Percentiles rank a stretch among this genome's conserved stretches.
Evolutionary conservation across 2,888 invertebrate species (phyloP).

Genomic region (Odontocerum albicorne): DNA sequence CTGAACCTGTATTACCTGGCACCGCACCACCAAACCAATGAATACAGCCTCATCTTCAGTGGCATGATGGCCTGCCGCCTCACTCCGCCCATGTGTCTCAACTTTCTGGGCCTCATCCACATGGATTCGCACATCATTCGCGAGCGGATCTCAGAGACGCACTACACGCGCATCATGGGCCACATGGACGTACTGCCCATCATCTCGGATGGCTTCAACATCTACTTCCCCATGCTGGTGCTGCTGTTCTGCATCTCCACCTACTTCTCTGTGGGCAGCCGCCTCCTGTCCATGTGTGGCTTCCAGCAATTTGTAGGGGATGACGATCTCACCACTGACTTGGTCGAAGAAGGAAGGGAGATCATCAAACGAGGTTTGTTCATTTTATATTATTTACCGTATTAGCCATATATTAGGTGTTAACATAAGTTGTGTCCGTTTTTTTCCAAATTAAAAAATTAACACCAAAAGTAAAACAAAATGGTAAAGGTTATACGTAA

Average conservation of each 20-base stretch:
- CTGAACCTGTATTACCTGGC: constrained; percentile 97
- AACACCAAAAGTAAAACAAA: too few relatives aligned
- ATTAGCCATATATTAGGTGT: too few relatives aligned
- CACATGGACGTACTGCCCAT: constrained; percentile 98
- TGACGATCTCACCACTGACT: constrained; percentile 90
- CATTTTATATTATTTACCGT: neutral
- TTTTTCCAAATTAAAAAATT: too few relatives aligned
- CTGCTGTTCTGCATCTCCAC: constrained; percentile 88
- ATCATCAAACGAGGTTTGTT: constrained; percentile 80
- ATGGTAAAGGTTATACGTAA: too few relatives aligned
- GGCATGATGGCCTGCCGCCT: constrained; percentile 97
- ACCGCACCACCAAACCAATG: constrained; percentile 97
- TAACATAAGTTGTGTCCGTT: too few relatives aligned
- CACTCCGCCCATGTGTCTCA: constrained; percentile 97
- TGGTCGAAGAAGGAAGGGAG: constrained; percentile 92
- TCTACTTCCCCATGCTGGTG: constrained; percentile 98
- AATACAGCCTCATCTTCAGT: constrained; percentile 97
- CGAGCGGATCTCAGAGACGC: constrained; percentile 79
- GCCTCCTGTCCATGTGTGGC: constrained; percentile 86
- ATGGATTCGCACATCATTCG: constrained; percentile 96
- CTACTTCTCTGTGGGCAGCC: constrained; percentile 90
- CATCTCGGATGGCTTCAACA: constrained; percentile 96
- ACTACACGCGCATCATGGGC: constrained; percentile 98
- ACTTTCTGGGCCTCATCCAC: constrained; percentile 96
- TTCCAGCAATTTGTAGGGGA: constrained; percentile 97